A percentile compares a stretch with the other conserved stretches of the same genome.
Evolutionary conservation across 2,113 vertebrate genomes (phyloP).

Genomic region (Hiodon alosoides): DNA sequence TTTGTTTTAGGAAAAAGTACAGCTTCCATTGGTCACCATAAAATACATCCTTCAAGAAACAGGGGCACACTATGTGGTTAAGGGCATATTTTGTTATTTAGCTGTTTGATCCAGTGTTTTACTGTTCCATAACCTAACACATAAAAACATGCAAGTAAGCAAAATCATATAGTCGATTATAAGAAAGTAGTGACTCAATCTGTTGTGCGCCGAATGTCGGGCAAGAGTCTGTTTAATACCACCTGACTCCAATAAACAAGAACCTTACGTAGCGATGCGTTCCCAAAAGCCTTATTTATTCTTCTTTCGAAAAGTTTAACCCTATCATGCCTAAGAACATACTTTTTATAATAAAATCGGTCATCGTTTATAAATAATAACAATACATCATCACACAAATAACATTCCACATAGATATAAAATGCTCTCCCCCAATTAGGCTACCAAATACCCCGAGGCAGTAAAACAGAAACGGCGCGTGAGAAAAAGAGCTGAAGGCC

Average conservation of each 20-base stretch:
- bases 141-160: not conserved
- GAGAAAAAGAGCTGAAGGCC: not conserved
- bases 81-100: not conserved
- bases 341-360: constrained; percentile 11
- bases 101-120: not conserved
- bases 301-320: constrained; percentile 40
- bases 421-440: constrained; percentile 9
- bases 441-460: constrained; percentile 16
- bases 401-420: constrained; percentile 40
- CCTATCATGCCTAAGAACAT: not conserved
- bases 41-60: no score
- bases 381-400: constrained; percentile 20
- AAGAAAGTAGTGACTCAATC: not conserved
- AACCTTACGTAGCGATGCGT: constrained; percentile 23
- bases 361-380: constrained; percentile 1
- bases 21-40: no score
- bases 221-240: constrained; percentile 41
- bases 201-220: not conserved
- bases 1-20: no score
- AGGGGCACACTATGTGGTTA: not conserved
- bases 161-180: not conserved
- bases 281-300: constrained; percentile 42
- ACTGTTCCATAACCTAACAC: not conserved
- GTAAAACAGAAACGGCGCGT: constrained; percentile 2
- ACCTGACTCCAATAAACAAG: constrained; percentile 52